phyloP scores from a whole-genome alignment of 2,113 vertebrate genomes.

The Paralichthys olivaceus region DNA sequence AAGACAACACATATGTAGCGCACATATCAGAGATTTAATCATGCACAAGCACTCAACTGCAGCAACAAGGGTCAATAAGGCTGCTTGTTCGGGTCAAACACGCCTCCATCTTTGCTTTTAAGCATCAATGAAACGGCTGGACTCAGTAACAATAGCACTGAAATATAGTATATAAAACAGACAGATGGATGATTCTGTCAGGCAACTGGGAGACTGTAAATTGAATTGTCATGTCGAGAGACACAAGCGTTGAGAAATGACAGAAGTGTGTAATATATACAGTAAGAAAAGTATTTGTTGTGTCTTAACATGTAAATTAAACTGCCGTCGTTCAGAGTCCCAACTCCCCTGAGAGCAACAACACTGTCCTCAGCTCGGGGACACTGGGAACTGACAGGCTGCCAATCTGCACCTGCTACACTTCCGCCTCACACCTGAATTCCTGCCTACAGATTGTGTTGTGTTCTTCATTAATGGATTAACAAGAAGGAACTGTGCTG shows the following conservation, averaged over 20 bases:
- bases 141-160: neutral
- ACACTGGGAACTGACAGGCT: conserved; percentile 12
- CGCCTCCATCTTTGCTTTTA: neutral
- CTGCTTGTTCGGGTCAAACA: neutral
- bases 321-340: neutral
- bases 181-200: too few relatives aligned
- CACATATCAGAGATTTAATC: neutral
- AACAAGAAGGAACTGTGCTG: conserved; percentile 62
- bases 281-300: neutral
- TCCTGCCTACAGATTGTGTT: conserved; percentile 48
- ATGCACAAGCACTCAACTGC: too few relatives aligned
- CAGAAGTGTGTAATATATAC: too few relatives aligned
- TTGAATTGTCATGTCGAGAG: too few relatives aligned
- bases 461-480: conserved; percentile 63
- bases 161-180: neutral
- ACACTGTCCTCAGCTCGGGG: neutral
- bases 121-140: neutral
- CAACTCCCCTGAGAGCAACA: neutral
- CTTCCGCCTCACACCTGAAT: conserved; percentile 41
- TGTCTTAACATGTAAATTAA: neutral
- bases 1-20: too few relatives aligned
- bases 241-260: too few relatives aligned
- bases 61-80: too few relatives aligned
- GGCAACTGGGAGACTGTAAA: too few relatives aligned
- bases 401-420: conserved; percentile 33